phyloP scores from a whole-genome alignment of 2,888 invertebrate species.

The Magallana nippona region DNA sequence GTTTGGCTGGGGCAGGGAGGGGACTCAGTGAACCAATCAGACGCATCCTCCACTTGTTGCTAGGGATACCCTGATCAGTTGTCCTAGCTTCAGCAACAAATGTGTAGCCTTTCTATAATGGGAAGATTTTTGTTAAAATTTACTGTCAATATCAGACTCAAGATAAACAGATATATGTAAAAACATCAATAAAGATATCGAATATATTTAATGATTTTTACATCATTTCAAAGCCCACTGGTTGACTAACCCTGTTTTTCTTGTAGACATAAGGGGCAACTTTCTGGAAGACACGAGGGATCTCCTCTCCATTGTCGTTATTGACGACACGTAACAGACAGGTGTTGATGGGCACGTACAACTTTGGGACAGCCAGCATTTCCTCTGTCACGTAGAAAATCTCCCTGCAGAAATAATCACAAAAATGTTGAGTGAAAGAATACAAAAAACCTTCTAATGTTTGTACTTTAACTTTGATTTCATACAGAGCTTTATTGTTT shows the following conservation, averaged over 20 bases:
- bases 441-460: too few species aligned
- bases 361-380: constrained; percentile 77
- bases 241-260: constrained; percentile 75
- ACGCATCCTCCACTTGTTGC: constrained; percentile 78
- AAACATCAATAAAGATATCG: too few species aligned
- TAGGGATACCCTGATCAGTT: constrained; percentile 70
- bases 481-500: neutral
- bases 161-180: too few species aligned
- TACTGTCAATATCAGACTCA: neutral
- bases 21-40: constrained; percentile 78
- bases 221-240: neutral
- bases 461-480: neutral
- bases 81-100: constrained; percentile 79
- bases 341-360: constrained; percentile 76
- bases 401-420: constrained; percentile 67
- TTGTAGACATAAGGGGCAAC: constrained; percentile 79
- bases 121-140: constrained; percentile 4
- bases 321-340: constrained; percentile 79
- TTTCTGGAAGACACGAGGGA: constrained; percentile 79
- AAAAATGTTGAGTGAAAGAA: neutral
- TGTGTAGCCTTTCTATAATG: constrained; percentile 78
- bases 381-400: constrained; percentile 78
- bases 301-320: constrained; percentile 79
- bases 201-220: neutral
- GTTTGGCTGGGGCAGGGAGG: constrained; percentile 72